These are phyloP conservation scores for Allophyes oxyacanthae DNA, from an alignment of 2,888 invertebrate species.

Conservation along the genomic window DNA sequence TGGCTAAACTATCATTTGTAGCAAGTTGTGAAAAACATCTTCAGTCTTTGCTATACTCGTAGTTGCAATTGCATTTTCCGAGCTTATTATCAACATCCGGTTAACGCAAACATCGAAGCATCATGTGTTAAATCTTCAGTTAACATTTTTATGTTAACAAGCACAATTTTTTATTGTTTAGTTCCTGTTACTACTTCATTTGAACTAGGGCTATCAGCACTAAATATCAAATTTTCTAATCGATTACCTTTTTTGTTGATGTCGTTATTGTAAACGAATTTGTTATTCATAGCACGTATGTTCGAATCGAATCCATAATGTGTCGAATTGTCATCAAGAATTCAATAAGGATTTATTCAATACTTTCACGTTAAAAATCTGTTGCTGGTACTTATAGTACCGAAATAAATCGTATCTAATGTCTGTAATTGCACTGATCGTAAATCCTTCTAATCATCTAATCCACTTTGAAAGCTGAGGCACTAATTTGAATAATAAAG, in stretches of 20 bases:
- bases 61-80: no score
- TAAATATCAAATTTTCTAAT: conserved; percentile 52
- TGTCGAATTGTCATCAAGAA: conserved; percentile 59
- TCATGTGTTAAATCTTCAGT: neutral
- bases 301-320: conserved; percentile 62
- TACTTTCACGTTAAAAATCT: conserved; percentile 50
- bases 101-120: conserved; percentile 21
- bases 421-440: neutral
- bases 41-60: no score
- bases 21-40: no score
- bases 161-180: conserved; percentile 3
- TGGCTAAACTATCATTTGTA: no score
- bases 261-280: conserved; percentile 46
- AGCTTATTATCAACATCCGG: neutral
- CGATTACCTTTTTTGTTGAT: conserved; percentile 58
- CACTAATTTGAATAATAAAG: neutral
- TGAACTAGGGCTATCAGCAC: conserved; percentile 24
- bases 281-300: no score
- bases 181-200: conserved; percentile 15
- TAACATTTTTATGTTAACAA: conserved; percentile 2
- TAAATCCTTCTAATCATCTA: neutral
- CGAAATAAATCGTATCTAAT: neutral
- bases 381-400: conserved; percentile 5
- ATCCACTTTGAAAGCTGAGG: conserved; percentile 1
- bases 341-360: conserved; percentile 43